phyloP scores from a whole-genome alignment of 2,888 invertebrate genomes.

The Drosophila hamatofila region DNA sequence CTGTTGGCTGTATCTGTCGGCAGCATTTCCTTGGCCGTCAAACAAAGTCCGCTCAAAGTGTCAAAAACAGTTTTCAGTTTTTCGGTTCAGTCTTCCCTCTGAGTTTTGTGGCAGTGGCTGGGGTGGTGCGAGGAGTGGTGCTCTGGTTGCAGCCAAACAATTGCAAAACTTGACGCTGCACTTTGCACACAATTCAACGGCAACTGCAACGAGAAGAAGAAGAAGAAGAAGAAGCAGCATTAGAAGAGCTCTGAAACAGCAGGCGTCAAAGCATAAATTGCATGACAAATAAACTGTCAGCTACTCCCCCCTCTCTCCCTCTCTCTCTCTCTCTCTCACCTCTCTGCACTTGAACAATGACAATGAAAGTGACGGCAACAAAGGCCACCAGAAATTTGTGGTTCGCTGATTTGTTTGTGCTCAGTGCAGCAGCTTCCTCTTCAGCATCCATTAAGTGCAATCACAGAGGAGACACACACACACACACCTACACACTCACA shows the following conservation, averaged over 20 bases:
- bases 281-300: constrained; percentile 61
- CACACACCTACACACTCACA: neutral
- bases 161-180: constrained; percentile 60
- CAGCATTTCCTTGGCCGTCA: constrained; percentile 57
- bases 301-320: neutral
- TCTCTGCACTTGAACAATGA: constrained; percentile 1
- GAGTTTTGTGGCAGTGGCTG: neutral
- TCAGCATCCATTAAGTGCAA: constrained; percentile 10
- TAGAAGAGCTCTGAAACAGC: constrained; percentile 16
- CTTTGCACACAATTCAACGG: constrained; percentile 52
- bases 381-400: constrained; percentile 27
- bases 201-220: constrained; percentile 17
- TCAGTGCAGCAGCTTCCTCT: constrained; percentile 16
- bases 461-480: neutral
- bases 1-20: constrained; percentile 56
- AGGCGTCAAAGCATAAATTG: constrained; percentile 62
- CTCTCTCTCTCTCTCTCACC: neutral
- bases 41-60: constrained; percentile 72
- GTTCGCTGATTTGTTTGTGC: constrained; percentile 17
- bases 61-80: constrained; percentile 71
- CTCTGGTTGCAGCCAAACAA: constrained; percentile 27
- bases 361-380: constrained; percentile 31
- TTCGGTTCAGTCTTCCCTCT: constrained; percentile 30
- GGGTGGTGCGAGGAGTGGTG: neutral
- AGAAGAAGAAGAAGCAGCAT: neutral